Conservation (phyloP, 2,797 vertebrate genomes). For the Stomatorhinus walkeri region DNA sequence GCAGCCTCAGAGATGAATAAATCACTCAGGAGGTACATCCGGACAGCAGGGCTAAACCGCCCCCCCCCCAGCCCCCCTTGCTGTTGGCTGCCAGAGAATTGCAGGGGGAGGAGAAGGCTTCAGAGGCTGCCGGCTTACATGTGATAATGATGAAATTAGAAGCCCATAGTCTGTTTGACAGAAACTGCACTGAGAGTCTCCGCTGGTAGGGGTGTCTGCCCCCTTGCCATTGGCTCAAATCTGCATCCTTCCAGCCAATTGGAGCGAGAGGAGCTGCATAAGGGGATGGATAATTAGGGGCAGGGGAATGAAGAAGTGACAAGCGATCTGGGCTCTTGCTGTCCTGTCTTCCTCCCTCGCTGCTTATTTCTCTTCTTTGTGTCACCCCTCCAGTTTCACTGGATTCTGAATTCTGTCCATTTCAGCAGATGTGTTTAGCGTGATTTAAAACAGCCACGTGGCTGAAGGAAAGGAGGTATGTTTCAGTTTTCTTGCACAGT, state of each 20-base stretch:
- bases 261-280: not conserved
- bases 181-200: not conserved
- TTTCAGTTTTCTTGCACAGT: not conserved
- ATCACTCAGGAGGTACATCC: not conserved
- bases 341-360: not conserved
- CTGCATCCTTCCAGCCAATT: not conserved
- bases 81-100: not conserved
- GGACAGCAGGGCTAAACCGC: not conserved
- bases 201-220: not conserved
- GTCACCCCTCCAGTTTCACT: not conserved
- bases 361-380: not conserved
- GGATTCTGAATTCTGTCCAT: not conserved
- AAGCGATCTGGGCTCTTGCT: conserved; percentile 3
- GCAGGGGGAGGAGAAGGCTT: not conserved
- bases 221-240: not conserved
- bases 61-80: not conserved
- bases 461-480: not conserved
- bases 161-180: not conserved
- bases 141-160: not conserved
- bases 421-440: not conserved
- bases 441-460: not conserved
- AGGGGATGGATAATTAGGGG: not conserved
- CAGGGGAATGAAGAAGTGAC: not conserved
- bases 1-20: not conserved
- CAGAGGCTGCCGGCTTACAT: not conserved